Base-by-base conservation (phyloP, 1,140 invertebrate genomes). In the Branchinecta lynchi region DNA sequence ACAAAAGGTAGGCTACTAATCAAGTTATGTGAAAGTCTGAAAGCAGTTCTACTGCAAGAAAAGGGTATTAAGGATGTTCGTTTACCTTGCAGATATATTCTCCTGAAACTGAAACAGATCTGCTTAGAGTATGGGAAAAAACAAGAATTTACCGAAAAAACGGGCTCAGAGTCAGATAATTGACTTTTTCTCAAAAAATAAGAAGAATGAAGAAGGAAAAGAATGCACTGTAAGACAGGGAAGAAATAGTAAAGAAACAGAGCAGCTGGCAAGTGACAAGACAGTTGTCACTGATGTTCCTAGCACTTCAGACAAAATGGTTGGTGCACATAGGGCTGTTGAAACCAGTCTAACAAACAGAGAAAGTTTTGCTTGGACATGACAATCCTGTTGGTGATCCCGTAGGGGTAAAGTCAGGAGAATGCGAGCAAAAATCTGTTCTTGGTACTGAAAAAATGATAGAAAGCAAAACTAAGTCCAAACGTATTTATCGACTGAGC, bases 51-150 rank as follows among this genome's bases (percentile, higher is more conserved):
- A 51, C 46, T 51, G 46, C 46, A 51, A 51, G 9, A 51, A n/a
- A 51, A 51, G 46, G 46, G 46, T 51, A 51, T 51, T 51, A 51
- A 51, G 46, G 46, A 51, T 51, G 9, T n/a, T 51, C 9, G 46
- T 51, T 51, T 51, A 51, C 46, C n/a, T 51, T 51, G 46, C 46
- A 51, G 46, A 51, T 51, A 51, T 51, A 51, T 51, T 51, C 46
- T 51, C 46, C n/a, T 9, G n/a, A 51, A 51, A 51, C n/a, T 51
- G 46, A 9, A 51, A n/a, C 46, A 9, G 46, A 51, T 51, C n/a
- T 9, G 46, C 46, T 51, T 51, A 9, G 9, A 51, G 46, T 51
- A 51, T 51, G 46, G 46, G 46, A 51, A n/a, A 51, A 51, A 51
- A 9, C 46, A 51, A n/a, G 46, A 51, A 51, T 51, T 51, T 9